Conservation (phyloP, 2,888 invertebrate species). For the Drosophila mercatorum region DNA sequence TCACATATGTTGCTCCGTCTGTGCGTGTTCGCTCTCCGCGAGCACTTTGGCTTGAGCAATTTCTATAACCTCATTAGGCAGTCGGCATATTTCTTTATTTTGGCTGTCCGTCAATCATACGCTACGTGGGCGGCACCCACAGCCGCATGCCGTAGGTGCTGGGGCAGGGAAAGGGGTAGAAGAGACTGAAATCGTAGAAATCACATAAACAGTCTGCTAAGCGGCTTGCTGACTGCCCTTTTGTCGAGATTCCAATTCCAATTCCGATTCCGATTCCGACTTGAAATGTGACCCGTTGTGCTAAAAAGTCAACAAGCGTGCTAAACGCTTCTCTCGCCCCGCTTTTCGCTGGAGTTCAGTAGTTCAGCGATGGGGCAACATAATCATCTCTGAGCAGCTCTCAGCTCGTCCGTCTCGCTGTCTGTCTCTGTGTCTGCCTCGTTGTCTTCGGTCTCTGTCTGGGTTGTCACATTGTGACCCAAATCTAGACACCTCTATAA, state of each 20-base stretch:
- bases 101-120: conserved; percentile 57
- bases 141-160: conserved; percentile 41
- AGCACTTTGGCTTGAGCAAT: conserved; percentile 42
- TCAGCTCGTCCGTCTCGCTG: conserved; percentile 6
- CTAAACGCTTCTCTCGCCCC: conserved; percentile 55
- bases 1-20: conserved; percentile 1
- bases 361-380: conserved; percentile 50
- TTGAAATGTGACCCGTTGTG: conserved; percentile 59
- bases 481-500: conserved; percentile 67
- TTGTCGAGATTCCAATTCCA: conserved; percentile 40
- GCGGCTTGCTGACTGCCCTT: conserved; percentile 76
- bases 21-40: background rate
- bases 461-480: conserved; percentile 65
- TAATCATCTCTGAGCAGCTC: conserved; percentile 34
- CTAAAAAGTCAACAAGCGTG: conserved; percentile 63
- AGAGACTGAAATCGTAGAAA: conserved; percentile 67
- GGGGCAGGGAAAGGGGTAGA: background rate
- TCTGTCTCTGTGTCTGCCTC: background rate
- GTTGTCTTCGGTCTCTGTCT: conserved; percentile 12
- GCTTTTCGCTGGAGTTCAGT: conserved; percentile 53
- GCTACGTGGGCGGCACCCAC: conserved; percentile 66
- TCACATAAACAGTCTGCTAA: conserved; percentile 55
- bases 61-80: conserved; percentile 55
- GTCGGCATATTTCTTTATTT: conserved; percentile 14
- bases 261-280: conserved; percentile 24